Conservation (phyloP, 1,140 invertebrate species). For the Lineus longissimus region DNA sequence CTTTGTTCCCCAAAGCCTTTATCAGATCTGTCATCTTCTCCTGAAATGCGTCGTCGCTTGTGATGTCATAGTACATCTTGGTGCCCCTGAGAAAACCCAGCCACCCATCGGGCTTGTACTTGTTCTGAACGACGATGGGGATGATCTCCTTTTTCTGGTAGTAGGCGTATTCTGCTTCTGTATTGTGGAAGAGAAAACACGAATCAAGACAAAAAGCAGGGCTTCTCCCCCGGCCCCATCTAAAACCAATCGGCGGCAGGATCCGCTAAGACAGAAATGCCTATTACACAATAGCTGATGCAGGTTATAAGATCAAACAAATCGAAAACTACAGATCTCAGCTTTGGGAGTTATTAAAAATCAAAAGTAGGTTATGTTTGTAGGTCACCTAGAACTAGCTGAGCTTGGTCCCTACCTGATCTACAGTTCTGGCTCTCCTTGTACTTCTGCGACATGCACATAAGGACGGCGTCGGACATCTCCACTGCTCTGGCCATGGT, state of each 20-base stretch:
- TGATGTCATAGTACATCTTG: conserved; percentile 18
- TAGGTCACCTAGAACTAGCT: too few relatives aligned
- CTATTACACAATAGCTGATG: too few relatives aligned
- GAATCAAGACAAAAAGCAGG: background rate
- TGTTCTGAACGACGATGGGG: conserved; percentile 9
- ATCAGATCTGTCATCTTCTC: conserved; percentile 28
- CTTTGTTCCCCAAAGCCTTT: conserved; percentile 9
- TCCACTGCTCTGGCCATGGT: conserved; percentile 49
- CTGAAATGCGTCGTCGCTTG: conserved; percentile 24
- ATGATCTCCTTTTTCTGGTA: conserved; percentile 13
- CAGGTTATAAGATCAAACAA: too few relatives aligned
- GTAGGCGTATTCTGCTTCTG: conserved; percentile 21
- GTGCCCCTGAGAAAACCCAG: conserved; percentile 13
- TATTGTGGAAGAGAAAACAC: background rate
- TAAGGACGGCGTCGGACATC: conserved; percentile 34
- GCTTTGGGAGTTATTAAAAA: background rate
- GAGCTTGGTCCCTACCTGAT: too few relatives aligned
- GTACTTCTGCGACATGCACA: conserved; percentile 46
- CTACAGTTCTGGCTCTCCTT: conserved; percentile 47
- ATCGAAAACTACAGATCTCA: too few relatives aligned
- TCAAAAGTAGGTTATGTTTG: too few relatives aligned
- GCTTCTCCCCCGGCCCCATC: background rate
- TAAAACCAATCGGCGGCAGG: background rate
- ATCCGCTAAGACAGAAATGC: background rate
- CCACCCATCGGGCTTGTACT: conserved; percentile 22